A percentile compares a stretch with the other conserved stretches of the same genome.
These are phyloP conservation scores for Caenorhabditis latens DNA, from an alignment of 1,140 invertebrate species.

Conservation along the genomic window DNA sequence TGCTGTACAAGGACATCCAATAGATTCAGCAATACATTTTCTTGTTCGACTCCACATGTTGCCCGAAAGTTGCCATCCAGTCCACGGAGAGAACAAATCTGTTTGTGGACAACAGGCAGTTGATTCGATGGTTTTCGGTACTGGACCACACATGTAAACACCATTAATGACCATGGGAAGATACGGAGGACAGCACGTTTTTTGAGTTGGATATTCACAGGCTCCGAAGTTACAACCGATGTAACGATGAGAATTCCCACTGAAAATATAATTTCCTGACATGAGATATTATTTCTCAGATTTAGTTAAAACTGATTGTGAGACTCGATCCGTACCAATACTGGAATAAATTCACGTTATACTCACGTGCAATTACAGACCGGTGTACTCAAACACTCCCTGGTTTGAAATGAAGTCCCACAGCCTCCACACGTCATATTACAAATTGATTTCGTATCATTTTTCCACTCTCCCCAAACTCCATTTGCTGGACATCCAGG, in stretches of 20 bases:
- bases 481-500: not conserved
- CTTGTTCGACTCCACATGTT: not conserved
- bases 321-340: too few relatives aligned
- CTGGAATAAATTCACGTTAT: not conserved
- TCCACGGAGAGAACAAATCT: not conserved
- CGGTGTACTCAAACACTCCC: not conserved
- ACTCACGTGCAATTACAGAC: constrained; percentile 20
- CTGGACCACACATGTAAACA: not conserved
- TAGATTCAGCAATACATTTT: not conserved
- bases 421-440: constrained; percentile 18
- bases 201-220: constrained; percentile 17
- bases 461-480: constrained; percentile 29
- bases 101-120: constrained; percentile 1
- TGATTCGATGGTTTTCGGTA: not conserved
- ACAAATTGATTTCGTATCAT: not conserved
- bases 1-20: constrained; percentile 9
- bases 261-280: not conserved
- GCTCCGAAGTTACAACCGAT: not conserved
- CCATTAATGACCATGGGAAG: not conserved
- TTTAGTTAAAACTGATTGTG: too few relatives aligned
- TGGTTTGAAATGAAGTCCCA: not conserved
- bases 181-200: not conserved
- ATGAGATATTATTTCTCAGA: too few relatives aligned
- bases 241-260: not conserved
- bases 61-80: not conserved